Evolutionary conservation across 1,140 invertebrate genomes (phyloP), one percentile per base, ranked within the genome.

Genomic region (Portunus trituberculatus): DNA sequence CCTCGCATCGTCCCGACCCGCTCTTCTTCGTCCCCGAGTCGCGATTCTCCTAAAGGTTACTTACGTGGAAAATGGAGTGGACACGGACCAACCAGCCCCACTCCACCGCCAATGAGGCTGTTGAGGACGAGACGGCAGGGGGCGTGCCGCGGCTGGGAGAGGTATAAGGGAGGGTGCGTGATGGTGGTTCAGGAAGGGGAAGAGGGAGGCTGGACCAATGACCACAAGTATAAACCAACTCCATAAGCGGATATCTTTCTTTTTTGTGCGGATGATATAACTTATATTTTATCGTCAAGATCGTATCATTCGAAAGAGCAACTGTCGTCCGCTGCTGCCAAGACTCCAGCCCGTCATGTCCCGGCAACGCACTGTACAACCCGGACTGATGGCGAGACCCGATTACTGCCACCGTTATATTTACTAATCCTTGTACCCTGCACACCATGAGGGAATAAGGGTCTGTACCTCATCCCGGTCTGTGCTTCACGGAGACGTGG

Each of bases 261-360:
- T 76, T 46, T 46, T 88, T 88, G 52, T 90, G 32, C n/a, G 84
- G 87, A 25, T 28, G 86, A 94, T 90, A 90, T 93, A 93, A 93
- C 93, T 93, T 87, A 87, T 94, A 90, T 90, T 94, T 94, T 90
- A 94, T 94, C 87, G 86, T 76, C 29, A 45, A 48, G 93, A 89
- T 94, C 86, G 86, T 90, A 90, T 94, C 87, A 29, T 82, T 48
- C 83, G 25, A 46, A 32, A 20, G 83, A 87, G 83, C 92, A 86
- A 87, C 92, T 87, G 48, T 83, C 48, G 92, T 31, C 83, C 32
- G 31, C 20, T 12, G 45, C 6, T 93, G 92, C 83, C 92, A 84
- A 12, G 52, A 29, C n/a, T 32, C 28, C 39, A 10, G n/a, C 25
- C 14, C 31, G 12, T 28, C 83, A 32, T 84, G n/a, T 10, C 31